A percentile compares a stretch with the other conserved stretches of the same genome.
Conservation (phyloP, 2,888 invertebrate species). For the Sarcophaga rosellei region DNA sequence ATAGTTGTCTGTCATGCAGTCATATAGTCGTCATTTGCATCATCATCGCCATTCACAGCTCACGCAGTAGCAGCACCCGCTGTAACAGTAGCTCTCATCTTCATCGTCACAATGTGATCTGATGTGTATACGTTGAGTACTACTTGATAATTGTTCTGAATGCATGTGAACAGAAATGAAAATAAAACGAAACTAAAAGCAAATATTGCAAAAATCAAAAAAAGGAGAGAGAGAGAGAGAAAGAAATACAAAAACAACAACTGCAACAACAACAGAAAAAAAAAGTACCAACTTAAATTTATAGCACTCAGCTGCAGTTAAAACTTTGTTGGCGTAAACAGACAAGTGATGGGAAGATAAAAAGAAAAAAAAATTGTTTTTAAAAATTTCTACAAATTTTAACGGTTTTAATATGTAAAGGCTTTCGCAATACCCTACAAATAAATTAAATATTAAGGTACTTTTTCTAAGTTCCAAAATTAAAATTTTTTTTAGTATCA, state of each 20-base stretch:
- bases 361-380: neutral
- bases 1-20: neutral
- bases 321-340: neutral
- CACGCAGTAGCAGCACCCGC: neutral
- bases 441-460: too few species aligned
- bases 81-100: neutral
- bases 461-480: too few species aligned
- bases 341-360: slow-evolving; percentile 1
- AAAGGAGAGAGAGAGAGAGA: neutral
- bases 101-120: neutral
- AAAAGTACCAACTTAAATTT: neutral
- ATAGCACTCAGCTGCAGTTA: slow-evolving; percentile 1
- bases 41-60: neutral
- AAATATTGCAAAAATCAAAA: neutral
- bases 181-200: neutral
- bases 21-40: neutral
- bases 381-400: neutral
- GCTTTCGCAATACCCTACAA: neutral
- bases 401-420: neutral
- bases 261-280: neutral
- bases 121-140: neutral
- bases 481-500: too few species aligned
- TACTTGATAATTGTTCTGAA: slow-evolving; percentile 35
- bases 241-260: neutral
- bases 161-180: slow-evolving; percentile 11